Evolutionary conservation across 2,797 vertebrate genomes (phyloP), one percentile per base, ranked within the genome.

Genomic region (Mormyrus hasselquistii): DNA sequence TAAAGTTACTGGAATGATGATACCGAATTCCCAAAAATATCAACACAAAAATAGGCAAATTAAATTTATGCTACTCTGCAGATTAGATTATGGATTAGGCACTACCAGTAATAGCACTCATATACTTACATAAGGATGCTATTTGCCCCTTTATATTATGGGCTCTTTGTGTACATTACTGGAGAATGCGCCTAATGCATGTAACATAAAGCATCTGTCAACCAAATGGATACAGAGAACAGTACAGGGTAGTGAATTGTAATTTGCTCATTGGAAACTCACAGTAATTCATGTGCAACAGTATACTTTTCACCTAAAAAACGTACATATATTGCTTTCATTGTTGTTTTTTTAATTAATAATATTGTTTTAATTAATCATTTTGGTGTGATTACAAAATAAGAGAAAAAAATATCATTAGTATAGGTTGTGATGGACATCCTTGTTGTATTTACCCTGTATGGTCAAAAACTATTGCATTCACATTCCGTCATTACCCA

Each of bases 81-180:
- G 47, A 50, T 86, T 50, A 86, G 85, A 53, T 57, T 84, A 84
- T 52, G 49, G 49, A 84, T 52, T 84, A 49, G 49, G 49, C 82
- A 84, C 44, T 84, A 84, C 82, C 82, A 84, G 82, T 84, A 84
- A 84, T 84, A 84, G 82, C 82, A 84, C 44, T 84, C 49, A 49
- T 84, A 52, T 84, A 12, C 82, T 84, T 41, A 52, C 82, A 25
- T 84, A 49, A 84, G 82, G 44, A 84, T 84, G 82, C 44, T 52
- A 84, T 79, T 79, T 79, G 5, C 73, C 41, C 52, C 47, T 84
- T 84, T 25, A 25, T 84, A 52, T 22, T 52, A 84, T 52, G 9
- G 44, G 14, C 49, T 49, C 82, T 84, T 84, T 84, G 82, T 84
- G 82, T 52, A 84, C 44, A 52, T 84, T 84, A 84, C 49, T 49